Evolutionary conservation across 2,113 vertebrate genomes (phyloP).

Genomic region (Eretmochelys imbricata): DNA sequence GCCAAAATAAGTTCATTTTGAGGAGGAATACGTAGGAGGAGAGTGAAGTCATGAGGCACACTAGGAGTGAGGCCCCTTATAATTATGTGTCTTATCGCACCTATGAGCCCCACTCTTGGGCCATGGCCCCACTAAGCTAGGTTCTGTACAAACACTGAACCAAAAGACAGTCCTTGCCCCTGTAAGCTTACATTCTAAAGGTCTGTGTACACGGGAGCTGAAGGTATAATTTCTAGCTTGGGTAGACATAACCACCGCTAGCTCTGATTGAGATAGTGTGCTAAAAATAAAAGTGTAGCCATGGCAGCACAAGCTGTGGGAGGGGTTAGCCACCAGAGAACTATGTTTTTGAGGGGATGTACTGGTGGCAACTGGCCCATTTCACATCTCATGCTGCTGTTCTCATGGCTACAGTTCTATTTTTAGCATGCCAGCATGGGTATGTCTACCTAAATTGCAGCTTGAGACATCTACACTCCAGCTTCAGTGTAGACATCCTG

Average conservation of each 20-base stretch:
- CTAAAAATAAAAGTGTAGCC: background rate
- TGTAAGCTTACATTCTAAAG: background rate
- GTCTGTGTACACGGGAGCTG: background rate
- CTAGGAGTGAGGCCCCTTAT: background rate
- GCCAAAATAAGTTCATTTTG: background rate
- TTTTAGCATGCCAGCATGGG: background rate
- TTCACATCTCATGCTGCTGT: background rate
- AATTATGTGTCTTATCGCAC: background rate
- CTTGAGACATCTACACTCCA: background rate
- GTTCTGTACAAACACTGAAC: background rate
- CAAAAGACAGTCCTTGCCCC: background rate
- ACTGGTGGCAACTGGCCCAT: background rate
- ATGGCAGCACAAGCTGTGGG: background rate
- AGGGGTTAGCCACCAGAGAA: background rate
- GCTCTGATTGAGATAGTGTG: background rate
- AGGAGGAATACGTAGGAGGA: background rate
- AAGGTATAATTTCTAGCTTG: background rate
- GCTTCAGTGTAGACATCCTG: background rate
- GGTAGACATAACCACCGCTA: background rate
- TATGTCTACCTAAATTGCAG: background rate
- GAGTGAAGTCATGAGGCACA: background rate
- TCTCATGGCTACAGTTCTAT: background rate
- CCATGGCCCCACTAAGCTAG: background rate
- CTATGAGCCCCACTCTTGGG: background rate
- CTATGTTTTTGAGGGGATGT: background rate